Conservation (phyloP, 2,113 vertebrate species). For the Coturnix japonica region DNA sequence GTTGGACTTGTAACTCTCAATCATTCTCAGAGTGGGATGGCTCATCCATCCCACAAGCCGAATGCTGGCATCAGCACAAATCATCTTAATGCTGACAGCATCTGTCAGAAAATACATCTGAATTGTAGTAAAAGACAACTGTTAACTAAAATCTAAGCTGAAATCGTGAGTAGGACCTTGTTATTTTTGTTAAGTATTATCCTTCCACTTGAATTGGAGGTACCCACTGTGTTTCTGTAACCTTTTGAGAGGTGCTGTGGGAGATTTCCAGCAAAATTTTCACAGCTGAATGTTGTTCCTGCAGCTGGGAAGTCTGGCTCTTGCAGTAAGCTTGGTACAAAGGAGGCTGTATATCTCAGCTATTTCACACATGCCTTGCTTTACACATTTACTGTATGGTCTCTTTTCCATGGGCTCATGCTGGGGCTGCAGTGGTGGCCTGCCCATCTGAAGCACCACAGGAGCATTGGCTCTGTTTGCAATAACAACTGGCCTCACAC, state of each 20-base stretch:
- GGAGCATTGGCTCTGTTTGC: background rate
- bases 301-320: background rate
- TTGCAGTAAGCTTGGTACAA: background rate
- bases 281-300: background rate
- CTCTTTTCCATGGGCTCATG: rapidly evolving
- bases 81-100: background rate
- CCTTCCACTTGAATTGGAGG: background rate
- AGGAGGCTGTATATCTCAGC: background rate
- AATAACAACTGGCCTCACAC: background rate
- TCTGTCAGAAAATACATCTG: background rate
- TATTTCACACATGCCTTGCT: background rate
- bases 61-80: background rate
- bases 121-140: background rate
- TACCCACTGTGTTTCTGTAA: background rate
- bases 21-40: background rate
- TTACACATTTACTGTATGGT: rapidly evolving
- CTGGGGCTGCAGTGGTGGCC: background rate
- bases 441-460: rapidly evolving
- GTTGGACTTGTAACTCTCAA: background rate
- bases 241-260: background rate
- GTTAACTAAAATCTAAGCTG: background rate
- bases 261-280: background rate
- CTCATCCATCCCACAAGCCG: background rate
- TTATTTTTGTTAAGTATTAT: background rate
- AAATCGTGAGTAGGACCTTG: background rate